These are phyloP conservation scores for Saccopteryx bilineata DNA, from an alignment of 2,113 vertebrate genomes.

Conservation along the genomic window DNA sequence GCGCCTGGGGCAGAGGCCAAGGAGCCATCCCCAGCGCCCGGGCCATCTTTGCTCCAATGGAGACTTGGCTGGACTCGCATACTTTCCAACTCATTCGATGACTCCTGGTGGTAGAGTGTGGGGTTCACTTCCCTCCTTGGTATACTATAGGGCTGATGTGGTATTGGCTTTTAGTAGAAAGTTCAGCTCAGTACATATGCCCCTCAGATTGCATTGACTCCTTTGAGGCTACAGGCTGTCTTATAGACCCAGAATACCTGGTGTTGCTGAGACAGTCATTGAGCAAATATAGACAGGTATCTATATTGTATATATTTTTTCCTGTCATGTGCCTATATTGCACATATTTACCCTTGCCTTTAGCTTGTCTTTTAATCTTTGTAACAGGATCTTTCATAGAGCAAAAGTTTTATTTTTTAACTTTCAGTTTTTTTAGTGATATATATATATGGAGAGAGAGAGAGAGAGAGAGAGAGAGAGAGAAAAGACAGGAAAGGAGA, in stretches of 20 bases:
- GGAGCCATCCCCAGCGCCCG: no score
- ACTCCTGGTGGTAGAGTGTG: neutral
- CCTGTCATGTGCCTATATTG: neutral
- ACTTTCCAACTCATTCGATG: neutral
- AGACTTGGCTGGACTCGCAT: no score
- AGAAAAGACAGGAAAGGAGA: no score
- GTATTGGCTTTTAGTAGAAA: neutral
- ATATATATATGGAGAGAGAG: no score
- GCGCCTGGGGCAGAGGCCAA: no score
- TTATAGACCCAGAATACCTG: neutral
- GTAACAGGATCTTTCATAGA: constrained; percentile 14
- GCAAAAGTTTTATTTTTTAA: constrained; percentile 35
- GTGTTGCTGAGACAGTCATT: neutral
- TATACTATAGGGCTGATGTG: neutral
- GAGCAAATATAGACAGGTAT: neutral
- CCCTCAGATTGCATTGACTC: neutral
- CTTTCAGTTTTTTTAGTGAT: no score
- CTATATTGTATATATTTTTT: neutral
- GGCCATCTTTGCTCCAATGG: no score
- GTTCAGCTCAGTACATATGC: neutral
- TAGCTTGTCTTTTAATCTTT: constrained; percentile 33
- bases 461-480: no score
- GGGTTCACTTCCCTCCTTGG: neutral
- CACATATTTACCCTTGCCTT: neutral
- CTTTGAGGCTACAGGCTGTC: neutral